A percentile compares a stretch with the other conserved stretches of the same genome.
These are phyloP conservation scores for Lethenteron reissneri DNA, from an alignment of 2,113 vertebrate genomes.

Conservation along the genomic window DNA sequence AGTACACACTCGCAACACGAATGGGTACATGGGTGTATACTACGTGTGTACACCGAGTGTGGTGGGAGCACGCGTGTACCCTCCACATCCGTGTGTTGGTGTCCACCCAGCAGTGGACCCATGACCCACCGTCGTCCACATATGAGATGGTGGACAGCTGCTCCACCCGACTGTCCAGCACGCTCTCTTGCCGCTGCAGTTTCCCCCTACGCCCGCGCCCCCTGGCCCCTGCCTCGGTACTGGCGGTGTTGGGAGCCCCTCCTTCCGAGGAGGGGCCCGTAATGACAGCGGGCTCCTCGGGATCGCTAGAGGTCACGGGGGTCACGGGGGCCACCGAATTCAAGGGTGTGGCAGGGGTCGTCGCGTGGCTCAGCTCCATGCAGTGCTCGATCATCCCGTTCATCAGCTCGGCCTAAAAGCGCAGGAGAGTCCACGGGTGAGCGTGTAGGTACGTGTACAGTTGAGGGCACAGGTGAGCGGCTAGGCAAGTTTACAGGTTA, in stretches of 20 bases:
- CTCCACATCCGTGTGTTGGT: too few relatives aligned
- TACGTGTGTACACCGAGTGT: too few relatives aligned
- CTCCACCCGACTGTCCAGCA: conserved; percentile 47
- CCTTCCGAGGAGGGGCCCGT: neutral
- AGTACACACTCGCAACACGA: too few relatives aligned
- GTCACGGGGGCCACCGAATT: rapidly evolving
- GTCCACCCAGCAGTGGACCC: too few relatives aligned
- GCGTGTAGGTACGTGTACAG: too few relatives aligned
- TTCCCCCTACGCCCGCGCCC: conserved; percentile 22
- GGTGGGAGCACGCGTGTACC: too few relatives aligned
- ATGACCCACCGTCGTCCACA: conserved; percentile 47
- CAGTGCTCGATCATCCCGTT: conserved; percentile 68
- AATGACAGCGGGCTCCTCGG: too few relatives aligned
- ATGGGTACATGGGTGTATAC: too few relatives aligned
- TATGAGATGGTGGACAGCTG: conserved; percentile 62
- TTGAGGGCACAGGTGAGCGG: too few relatives aligned
- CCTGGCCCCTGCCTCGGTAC: conserved; percentile 4
- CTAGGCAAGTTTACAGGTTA: too few relatives aligned
- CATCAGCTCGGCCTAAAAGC: conserved; percentile 53
- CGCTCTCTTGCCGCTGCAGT: conserved; percentile 45
- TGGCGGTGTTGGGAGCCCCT: neutral
- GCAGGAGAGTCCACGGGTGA: too few relatives aligned
- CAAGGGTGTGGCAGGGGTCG: conserved; percentile 9
- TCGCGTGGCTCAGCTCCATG: conserved; percentile 36
- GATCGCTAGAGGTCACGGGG: too few relatives aligned